Conservation (phyloP, 1,140 invertebrate genomes). For the Dendroctonus ponderosae region DNA sequence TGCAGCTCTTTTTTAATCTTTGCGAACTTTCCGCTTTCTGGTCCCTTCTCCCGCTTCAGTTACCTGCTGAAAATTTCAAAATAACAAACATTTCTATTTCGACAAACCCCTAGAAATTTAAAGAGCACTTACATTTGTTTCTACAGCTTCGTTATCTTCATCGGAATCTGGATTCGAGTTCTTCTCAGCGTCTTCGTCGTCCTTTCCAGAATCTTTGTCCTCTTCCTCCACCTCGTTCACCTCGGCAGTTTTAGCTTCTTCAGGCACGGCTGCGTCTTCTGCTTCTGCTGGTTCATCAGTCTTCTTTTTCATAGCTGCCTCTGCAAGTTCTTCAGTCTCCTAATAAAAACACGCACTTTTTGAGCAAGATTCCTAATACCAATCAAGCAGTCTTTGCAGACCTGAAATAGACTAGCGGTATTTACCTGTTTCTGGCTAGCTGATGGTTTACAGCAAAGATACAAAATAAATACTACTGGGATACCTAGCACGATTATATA, state of each 20-base stretch:
- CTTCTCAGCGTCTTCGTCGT: slow-evolving; percentile 51
- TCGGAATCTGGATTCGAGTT: slow-evolving; percentile 44
- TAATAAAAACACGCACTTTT: slow-evolving; percentile 20
- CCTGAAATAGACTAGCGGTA: no score
- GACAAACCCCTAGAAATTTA: no score
- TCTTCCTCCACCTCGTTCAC: slow-evolving; percentile 52
- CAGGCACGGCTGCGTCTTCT: slow-evolving; percentile 55
- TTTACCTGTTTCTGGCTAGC: slow-evolving; percentile 49
- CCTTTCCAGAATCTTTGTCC: slow-evolving; percentile 54
- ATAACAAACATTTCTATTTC: no score
- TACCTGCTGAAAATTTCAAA: no score
- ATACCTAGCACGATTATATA: slow-evolving; percentile 80
- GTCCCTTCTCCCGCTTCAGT: slow-evolving; percentile 50
- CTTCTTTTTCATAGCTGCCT: slow-evolving; percentile 59
- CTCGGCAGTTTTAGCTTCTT: slow-evolving; percentile 45
- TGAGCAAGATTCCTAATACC: no score
- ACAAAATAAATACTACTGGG: slow-evolving; percentile 73
- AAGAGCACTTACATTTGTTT: slow-evolving; percentile 14
- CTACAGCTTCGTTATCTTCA: slow-evolving; percentile 50
- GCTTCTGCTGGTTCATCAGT: slow-evolving; percentile 58
- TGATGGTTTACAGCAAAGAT: slow-evolving; percentile 73
- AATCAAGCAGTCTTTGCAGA: no score
- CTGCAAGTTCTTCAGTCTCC: slow-evolving; percentile 46
- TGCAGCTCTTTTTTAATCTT: slow-evolving; percentile 50
- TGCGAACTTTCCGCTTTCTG: slow-evolving; percentile 57